Conservation (phyloP, 2,797 vertebrate genomes). For the Perodicticus potto region DNA sequence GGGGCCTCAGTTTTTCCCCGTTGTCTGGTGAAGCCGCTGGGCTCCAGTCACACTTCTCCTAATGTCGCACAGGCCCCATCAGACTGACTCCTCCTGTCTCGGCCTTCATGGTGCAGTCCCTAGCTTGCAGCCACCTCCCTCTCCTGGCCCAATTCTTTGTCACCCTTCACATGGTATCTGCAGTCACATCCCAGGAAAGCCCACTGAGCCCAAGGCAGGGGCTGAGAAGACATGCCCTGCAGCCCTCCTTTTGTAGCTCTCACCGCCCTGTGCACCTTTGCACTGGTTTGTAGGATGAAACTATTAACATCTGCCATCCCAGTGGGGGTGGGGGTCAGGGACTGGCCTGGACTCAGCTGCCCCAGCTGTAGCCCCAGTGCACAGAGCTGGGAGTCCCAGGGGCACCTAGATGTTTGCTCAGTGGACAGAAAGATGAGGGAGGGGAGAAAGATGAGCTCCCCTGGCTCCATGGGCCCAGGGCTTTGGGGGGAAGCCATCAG, state of each 20-base stretch:
- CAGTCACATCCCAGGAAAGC: not conserved
- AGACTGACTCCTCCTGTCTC: not conserved
- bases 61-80: not conserved
- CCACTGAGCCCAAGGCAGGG: not conserved
- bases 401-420: not conserved
- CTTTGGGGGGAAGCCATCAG: not conserved
- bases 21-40: not conserved
- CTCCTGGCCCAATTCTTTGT: not conserved
- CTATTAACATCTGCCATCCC: not conserved
- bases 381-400: too few relatives aligned
- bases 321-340: not conserved
- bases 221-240: accelerated
- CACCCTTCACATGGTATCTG: not conserved
- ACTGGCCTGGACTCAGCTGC: not conserved
- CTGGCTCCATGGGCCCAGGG: too few relatives aligned
- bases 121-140: not conserved
- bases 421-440: not conserved
- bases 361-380: too few relatives aligned
- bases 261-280: accelerated
- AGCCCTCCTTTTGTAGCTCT: not conserved
- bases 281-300: not conserved
- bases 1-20: not conserved
- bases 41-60: not conserved
- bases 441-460: not conserved
- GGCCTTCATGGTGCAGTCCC: not conserved